These are phyloP conservation scores for Strigops habroptila DNA, from an alignment of 2,113 vertebrate species.

Conservation along the genomic window DNA sequence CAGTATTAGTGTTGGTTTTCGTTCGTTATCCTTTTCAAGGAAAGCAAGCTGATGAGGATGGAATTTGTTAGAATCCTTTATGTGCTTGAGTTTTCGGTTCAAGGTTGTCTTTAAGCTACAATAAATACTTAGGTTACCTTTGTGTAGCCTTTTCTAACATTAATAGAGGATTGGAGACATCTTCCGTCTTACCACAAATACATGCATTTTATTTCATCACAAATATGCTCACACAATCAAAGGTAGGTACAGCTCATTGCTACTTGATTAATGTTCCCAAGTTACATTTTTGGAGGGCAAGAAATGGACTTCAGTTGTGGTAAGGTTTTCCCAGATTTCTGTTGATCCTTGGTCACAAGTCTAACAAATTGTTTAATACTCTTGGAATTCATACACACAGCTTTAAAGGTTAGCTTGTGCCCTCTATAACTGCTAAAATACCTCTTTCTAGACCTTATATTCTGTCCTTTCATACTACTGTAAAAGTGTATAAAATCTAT, in stretches of 20 bases:
- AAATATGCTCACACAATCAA: background rate
- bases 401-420: conserved; percentile 67
- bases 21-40: background rate
- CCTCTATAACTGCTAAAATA: conserved; percentile 70
- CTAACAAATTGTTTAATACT: background rate
- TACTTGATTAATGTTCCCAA: background rate
- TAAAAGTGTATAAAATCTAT: conserved; percentile 52
- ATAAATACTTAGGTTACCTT: background rate
- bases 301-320: background rate
- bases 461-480: conserved; percentile 65
- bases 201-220: background rate
- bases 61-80: background rate
- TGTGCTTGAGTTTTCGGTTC: background rate
- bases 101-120: background rate
- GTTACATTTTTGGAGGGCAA: background rate
- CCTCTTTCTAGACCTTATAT: conserved; percentile 74
- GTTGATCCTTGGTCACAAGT: conserved; percentile 26
- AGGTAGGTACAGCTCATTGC: background rate
- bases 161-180: background rate
- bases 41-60: background rate
- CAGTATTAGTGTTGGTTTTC: background rate
- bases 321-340: conserved; percentile 6
- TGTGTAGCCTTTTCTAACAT: background rate
- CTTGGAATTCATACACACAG: conserved; percentile 6
- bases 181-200: background rate